Evolutionary conservation across 2,797 vertebrate species (phyloP).

Genomic region (Schizopygopsis malacanthus): DNA sequence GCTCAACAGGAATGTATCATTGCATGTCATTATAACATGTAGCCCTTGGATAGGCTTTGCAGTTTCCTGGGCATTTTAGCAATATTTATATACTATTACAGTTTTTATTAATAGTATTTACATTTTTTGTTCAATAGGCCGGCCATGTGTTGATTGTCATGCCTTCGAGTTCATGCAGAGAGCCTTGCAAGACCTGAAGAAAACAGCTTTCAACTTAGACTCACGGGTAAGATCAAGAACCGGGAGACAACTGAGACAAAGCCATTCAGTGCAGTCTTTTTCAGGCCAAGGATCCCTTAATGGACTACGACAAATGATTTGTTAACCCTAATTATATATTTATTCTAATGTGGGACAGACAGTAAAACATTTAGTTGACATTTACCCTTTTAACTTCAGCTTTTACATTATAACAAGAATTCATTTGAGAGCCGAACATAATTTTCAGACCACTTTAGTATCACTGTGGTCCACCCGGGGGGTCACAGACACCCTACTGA

Average conservation of each 20-base stretch:
- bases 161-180: conserved; percentile 98
- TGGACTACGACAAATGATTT: neutral
- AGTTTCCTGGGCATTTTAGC: neutral
- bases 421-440: neutral
- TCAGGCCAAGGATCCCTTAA: neutral
- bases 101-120: neutral
- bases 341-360: neutral
- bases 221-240: conserved; percentile 78
- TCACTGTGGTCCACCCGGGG: neutral
- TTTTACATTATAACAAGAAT: neutral
- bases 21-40: neutral
- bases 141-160: conserved; percentile 94
- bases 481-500: neutral
- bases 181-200: conserved; percentile 92
- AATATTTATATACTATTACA: neutral
- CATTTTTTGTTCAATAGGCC: conserved; percentile 74
- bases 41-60: neutral
- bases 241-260: neutral
- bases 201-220: conserved; percentile 89
- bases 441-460: neutral
- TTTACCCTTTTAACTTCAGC: neutral
- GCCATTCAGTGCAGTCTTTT: neutral
- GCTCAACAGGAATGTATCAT: neutral
- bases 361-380: neutral
- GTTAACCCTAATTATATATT: neutral